Percentiles rank a stretch among this genome's conserved stretches.
These are phyloP conservation scores for Thripadectes ignobilis DNA, from an alignment of 2,797 vertebrate species.

Conservation along the genomic window DNA sequence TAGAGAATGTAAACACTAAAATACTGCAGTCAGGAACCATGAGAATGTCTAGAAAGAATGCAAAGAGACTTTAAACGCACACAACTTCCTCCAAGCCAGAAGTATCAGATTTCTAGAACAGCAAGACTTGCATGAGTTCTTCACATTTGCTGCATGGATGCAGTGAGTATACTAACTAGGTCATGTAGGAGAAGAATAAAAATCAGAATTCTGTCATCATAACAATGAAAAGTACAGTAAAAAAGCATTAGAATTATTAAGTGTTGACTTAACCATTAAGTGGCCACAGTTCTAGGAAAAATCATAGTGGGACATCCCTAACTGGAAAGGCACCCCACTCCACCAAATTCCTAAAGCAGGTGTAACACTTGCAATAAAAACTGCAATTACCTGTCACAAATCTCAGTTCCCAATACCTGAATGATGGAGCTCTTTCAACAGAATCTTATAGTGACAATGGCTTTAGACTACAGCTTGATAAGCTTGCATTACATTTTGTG, in stretches of 20 bases:
- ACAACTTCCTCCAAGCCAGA: not conserved
- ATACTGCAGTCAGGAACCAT: not conserved
- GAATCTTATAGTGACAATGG: not conserved
- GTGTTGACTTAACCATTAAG: not conserved
- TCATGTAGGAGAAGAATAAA: not conserved
- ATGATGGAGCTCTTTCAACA: not conserved
- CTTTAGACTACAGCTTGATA: not conserved
- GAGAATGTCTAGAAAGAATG: not conserved
- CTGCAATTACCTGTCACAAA: not conserved
- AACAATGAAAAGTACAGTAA: not conserved
- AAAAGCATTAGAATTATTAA: not conserved
- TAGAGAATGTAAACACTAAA: not conserved
- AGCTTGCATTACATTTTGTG: not conserved
- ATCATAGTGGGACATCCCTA: accelerated
- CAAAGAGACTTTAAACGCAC: not conserved
- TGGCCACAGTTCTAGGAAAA: not conserved
- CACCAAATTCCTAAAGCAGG: not conserved
- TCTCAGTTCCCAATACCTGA: not conserved
- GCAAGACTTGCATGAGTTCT: not conserved
- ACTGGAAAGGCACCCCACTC: not conserved
- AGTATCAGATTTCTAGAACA: not conserved
- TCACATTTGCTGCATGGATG: not conserved
- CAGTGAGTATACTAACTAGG: not conserved
- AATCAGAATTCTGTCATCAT: not conserved
- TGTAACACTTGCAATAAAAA: not conserved